Base-by-base conservation (phyloP, 1,140 invertebrate species). In the Antheraea pernyi region DNA sequence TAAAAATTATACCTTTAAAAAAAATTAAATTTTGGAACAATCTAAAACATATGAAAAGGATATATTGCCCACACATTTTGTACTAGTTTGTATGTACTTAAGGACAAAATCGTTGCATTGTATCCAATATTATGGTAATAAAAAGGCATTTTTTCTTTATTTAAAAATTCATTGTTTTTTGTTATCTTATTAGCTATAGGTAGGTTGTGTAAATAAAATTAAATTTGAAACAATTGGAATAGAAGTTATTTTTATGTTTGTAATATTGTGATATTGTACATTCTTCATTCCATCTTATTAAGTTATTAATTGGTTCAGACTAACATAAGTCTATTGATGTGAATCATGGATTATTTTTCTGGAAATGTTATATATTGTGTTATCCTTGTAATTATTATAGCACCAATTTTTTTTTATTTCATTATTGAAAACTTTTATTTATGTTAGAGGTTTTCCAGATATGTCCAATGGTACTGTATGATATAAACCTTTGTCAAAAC, bases 221-320 rank as follows among this genome's bases (percentile, higher is more conserved):
- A 53, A 63, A 63, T 63, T 63, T 37, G 36, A 63, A 16, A 62
- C 11, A 53, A 16, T 53, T 53, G 46, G 46, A 53, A 53, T 53
- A 53, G 13, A 37, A 62, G 30, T 30, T 63, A 63, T 63, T 22
- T 7, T 63, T 13, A 8, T 36, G 30, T 63, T 18, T 36, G 37
- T n/a, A 63, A 63, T 36, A 53, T 37, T 63, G 61, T 63, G 61
- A 63, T 63, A 63, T 37, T 63, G 61, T 63, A 18, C 22, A 63
- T 37, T 19, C 30, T n/a, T 63, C 61, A 63, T 63, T 63, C 61
- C 65, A 66, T 66, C 48, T 53, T 53, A n/a, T n/a, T n/a, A 53
- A 53, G 46, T 53, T 53, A 65, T 19, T 66, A 6, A 66, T 66
- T 66, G 48, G 22, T 66, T 46, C 46, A 16, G 16, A 53, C 46